Evolutionary conservation across 1,140 invertebrate genomes (phyloP).

Genomic region (Calycopis cecrops): DNA sequence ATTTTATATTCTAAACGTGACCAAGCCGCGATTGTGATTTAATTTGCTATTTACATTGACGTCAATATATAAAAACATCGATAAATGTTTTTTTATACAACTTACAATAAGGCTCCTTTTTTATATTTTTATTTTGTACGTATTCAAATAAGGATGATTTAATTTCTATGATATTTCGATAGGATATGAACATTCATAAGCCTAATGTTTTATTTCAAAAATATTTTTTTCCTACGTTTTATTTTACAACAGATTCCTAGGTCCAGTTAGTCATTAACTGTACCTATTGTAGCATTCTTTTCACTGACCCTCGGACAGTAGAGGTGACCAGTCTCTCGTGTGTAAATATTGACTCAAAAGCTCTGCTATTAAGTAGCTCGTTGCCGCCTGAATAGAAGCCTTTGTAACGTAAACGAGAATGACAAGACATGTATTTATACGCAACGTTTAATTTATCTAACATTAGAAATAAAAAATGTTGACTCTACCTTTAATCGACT

Average conservation of each 20-base stretch:
- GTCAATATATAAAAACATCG: too few species aligned
- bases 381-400: conserved; percentile 48
- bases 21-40: neutral
- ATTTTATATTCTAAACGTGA: neutral
- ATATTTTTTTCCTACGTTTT: neutral
- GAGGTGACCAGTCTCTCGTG: conserved; percentile 48
- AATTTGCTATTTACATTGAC: too few species aligned
- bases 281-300: conserved; percentile 17
- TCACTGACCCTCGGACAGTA: conserved; percentile 45
- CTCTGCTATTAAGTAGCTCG: conserved; percentile 61
- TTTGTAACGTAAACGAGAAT: conserved; percentile 25
- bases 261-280: conserved; percentile 12
- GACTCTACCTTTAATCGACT: neutral
- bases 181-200: too few species aligned
- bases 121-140: too few species aligned
- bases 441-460: conserved; percentile 10
- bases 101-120: too few species aligned
- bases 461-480: neutral
- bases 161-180: too few species aligned
- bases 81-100: too few species aligned
- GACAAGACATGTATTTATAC: conserved; percentile 21
- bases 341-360: conserved; percentile 55
- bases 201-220: too few species aligned
- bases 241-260: neutral
- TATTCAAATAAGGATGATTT: too few species aligned